Percentiles rank a stretch among this genome's conserved stretches.
Conservation (phyloP, 2,888 invertebrate genomes). For the Diarsia brunnea region DNA sequence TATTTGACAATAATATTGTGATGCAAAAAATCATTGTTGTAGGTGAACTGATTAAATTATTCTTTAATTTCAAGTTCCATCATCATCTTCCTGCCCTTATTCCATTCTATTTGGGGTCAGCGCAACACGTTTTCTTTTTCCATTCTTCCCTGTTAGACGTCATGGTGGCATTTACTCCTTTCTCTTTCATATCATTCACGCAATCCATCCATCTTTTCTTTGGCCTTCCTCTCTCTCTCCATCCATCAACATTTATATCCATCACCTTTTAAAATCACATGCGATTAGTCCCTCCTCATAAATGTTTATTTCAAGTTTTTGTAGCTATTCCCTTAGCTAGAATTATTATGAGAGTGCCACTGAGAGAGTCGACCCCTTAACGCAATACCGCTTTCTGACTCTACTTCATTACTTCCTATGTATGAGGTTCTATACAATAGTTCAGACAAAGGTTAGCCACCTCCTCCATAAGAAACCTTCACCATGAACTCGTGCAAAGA, state of each 20-base stretch:
- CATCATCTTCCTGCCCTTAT: too few species aligned
- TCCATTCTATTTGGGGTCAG: too few species aligned
- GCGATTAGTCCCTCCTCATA: too few species aligned
- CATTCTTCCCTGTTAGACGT: too few species aligned
- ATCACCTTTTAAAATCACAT: too few species aligned
- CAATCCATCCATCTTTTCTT: too few species aligned
- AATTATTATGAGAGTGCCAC: not conserved
- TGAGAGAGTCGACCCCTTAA: not conserved
- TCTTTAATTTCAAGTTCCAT: not conserved
- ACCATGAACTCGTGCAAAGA: slow-evolving; percentile 33
- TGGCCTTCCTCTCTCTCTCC: too few species aligned
- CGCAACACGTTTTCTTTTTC: too few species aligned
- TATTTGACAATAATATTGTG: not conserved
- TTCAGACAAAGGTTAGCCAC: slow-evolving; percentile 5
- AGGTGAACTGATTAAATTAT: not conserved
- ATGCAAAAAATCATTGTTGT: not conserved
- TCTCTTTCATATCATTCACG: too few species aligned
- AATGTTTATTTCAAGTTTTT: too few species aligned
- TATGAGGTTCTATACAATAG: not conserved
- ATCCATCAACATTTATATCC: too few species aligned
- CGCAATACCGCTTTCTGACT: not conserved
- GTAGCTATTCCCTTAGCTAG: not conserved
- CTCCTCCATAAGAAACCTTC: slow-evolving; percentile 29
- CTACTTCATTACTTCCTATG: not conserved
- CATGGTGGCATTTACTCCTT: too few species aligned